Evolutionary conservation across 2,888 invertebrate species (phyloP), one percentile per base, ranked within the genome.

Genomic region (Rhamnusium bicolor): DNA sequence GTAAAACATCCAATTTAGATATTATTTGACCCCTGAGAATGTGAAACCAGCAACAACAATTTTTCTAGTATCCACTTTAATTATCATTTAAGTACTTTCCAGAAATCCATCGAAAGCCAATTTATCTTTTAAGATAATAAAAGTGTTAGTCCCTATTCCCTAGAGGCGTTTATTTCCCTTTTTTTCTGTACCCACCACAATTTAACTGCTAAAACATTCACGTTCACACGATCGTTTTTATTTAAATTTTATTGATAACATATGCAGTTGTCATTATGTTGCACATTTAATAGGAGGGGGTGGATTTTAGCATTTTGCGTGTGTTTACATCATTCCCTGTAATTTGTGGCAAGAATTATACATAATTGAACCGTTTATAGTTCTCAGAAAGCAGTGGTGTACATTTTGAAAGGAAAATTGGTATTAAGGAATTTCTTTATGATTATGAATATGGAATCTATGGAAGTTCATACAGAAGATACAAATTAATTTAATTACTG

Each of bases 291-390:
- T 62, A 32, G 40, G 56, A 18, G 56, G 62, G 72, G 67, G 72
- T 68, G 68, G 54, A 32, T 72, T 68, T 62, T 27, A 67, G 47
- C 65, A 40, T 66, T 69, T 77, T 70, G 77, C 77, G 75, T 78
- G 75, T 75, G 71, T 74, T 71, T 74, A 67, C 72, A 72, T 76
- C 73, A 69, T 75, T 75, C 70, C 71, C 78, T 71, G 74, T 73
- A 79, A 78, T 79, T 80, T 77, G 78, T 75, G 74, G 72, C 56
- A 71, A 71, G 77, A 80, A 78, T 78, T 80, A 76, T 77, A 77
- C 79, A 81, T 80, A 81, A 80, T 80, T 81, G 79, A 81, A 74
- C 73, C 77, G 75, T 78, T 80, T 80, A 76, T 73, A 70, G 74
- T 80, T 78, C 78, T 73, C 54, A 71, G 77, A 78, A 80, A 65